phyloP scores from a whole-genome alignment of 2,113 vertebrate species.

The Colius striatus region DNA sequence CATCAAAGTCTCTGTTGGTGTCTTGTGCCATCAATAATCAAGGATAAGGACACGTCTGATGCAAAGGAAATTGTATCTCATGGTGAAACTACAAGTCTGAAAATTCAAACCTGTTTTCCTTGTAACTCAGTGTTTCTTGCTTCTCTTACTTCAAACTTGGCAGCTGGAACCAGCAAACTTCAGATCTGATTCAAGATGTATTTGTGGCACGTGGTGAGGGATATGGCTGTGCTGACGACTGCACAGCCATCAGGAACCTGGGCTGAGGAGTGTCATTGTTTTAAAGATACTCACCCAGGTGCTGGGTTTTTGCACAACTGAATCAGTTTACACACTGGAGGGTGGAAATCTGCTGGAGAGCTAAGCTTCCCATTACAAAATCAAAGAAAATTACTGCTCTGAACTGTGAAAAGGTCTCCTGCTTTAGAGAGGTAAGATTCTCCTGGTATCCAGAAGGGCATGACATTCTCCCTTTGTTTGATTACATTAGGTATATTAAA shows the following conservation, averaged over 20 bases:
- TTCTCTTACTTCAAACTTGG: not conserved
- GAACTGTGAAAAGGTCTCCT: slow-evolving; percentile 27
- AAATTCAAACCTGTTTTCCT: not conserved
- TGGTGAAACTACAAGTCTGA: not conserved
- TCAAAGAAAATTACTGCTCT: not conserved
- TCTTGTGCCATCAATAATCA: not conserved
- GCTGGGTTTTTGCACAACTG: not conserved
- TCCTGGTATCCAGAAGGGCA: slow-evolving; percentile 27
- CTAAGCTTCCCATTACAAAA: not conserved
- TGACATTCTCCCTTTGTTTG: slow-evolving; percentile 62
- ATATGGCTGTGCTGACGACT: not conserved
- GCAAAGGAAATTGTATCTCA: not conserved
- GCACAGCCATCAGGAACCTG: not conserved
- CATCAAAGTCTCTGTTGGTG: not conserved
- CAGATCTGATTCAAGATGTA: fast-evolving
- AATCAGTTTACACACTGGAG: fast-evolving
- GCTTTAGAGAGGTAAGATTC: slow-evolving; percentile 20
- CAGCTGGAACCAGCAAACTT: not conserved
- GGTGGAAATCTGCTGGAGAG: not conserved
- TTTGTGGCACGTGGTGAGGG: fast-evolving
- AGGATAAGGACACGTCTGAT: not conserved
- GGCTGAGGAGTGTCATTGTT: not conserved
- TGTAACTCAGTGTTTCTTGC: not conserved
- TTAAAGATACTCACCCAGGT: not conserved
- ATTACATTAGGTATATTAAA: slow-evolving; percentile 63